phyloP scores from a whole-genome alignment of 2,888 invertebrate genomes.

The Drosophila quinaria region DNA sequence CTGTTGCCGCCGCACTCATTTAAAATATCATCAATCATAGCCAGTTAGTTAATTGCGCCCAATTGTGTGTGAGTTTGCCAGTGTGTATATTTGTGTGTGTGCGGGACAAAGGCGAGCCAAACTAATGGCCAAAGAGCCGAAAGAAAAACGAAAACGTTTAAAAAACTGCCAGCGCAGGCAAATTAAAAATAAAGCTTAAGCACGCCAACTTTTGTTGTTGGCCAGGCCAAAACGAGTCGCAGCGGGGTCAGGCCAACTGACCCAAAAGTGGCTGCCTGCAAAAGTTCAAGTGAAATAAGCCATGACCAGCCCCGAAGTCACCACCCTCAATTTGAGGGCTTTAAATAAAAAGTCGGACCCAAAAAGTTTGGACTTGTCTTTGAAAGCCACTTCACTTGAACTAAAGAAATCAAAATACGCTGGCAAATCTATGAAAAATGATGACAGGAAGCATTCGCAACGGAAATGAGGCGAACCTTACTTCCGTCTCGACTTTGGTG shows the following conservation, averaged over 20 bases:
- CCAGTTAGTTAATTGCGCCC: conserved; percentile 77
- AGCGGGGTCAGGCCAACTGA: conserved; percentile 51
- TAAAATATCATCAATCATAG: conserved; percentile 84
- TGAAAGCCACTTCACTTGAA: conserved; percentile 56
- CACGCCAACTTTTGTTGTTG: conserved; percentile 66
- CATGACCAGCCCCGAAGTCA: conserved; percentile 46
- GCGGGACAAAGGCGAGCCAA: conserved; percentile 53
- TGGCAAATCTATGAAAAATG: conserved; percentile 61
- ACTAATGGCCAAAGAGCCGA: conserved; percentile 56
- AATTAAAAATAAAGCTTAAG: conserved; percentile 76
- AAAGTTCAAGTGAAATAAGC: conserved; percentile 78
- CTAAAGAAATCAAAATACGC: conserved; percentile 42
- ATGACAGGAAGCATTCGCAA: conserved; percentile 70
- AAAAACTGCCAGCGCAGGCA: conserved; percentile 65
- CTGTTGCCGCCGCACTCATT: conserved; percentile 70
- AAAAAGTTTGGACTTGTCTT: conserved; percentile 67
- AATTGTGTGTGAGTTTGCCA: conserved; percentile 28
- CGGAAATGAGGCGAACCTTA: conserved; percentile 66
- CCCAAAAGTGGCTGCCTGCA: conserved; percentile 55
- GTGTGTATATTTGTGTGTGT: conserved; percentile 11
- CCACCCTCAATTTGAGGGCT: conserved; percentile 48
- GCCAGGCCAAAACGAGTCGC: conserved; percentile 31
- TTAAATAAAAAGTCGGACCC: conserved; percentile 64
- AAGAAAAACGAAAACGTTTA: conserved; percentile 58
- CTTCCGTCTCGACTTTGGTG: conserved; percentile 45